Percentiles rank a stretch among this genome's conserved stretches.
Conservation (phyloP, 1,140 invertebrate genomes). For the Drosophila nasuta region DNA sequence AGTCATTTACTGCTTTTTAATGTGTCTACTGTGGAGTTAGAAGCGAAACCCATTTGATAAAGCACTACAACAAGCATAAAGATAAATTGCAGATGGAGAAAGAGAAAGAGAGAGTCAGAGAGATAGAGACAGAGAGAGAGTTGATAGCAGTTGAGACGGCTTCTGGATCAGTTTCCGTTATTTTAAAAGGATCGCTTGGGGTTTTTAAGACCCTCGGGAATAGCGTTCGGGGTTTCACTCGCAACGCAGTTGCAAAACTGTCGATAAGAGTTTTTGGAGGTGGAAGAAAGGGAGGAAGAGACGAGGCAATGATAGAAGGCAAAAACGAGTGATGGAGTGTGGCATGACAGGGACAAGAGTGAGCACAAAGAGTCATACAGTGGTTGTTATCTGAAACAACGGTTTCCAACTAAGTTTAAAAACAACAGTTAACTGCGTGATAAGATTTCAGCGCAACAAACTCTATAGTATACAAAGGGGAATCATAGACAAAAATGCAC, state of each 20-base stretch:
- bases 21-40: neutral
- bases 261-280: neutral
- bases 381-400: constrained; percentile 60
- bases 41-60: neutral
- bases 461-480: neutral
- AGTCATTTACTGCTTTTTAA: neutral
- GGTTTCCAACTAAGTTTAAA: constrained; percentile 66
- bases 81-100: neutral
- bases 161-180: neutral
- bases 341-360: constrained; percentile 28
- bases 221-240: constrained; percentile 14
- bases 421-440: constrained; percentile 72
- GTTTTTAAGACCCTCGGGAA: neutral
- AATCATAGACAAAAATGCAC: constrained; percentile 56
- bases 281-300: neutral
- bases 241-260: constrained; percentile 23
- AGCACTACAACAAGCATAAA: neutral
- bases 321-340: constrained; percentile 21
- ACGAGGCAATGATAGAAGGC: constrained; percentile 38
- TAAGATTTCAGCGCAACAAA: constrained; percentile 58
- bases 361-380: constrained; percentile 43
- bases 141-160: neutral
- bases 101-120: neutral
- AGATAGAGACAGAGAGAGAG: neutral
- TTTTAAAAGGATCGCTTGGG: constrained; percentile 3